phyloP scores from a whole-genome alignment of 2,113 vertebrate genomes.

The Diadophis punctatus region DNA sequence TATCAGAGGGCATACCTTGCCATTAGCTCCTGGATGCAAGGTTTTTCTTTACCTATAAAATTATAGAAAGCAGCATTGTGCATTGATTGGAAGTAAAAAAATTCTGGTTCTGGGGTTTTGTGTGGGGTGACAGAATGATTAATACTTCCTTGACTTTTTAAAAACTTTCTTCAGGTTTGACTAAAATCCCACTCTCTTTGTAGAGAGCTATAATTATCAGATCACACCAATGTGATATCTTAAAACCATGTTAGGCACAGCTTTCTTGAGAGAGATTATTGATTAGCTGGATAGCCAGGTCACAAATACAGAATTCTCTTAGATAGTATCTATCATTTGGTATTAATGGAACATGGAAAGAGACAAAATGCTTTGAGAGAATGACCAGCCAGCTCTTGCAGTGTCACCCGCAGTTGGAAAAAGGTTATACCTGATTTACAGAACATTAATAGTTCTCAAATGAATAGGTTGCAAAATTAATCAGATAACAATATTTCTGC shows the following conservation, averaged over 20 bases:
- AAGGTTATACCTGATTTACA: not conserved
- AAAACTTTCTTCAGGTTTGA: not conserved
- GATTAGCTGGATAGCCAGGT: not conserved
- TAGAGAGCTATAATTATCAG: not conserved
- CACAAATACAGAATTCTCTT: not conserved
- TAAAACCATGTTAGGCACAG: not conserved
- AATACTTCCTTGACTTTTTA: not conserved
- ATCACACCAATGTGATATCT: not conserved
- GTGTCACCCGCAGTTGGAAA: not conserved
- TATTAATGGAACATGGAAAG: not conserved
- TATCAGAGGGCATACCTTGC: not conserved
- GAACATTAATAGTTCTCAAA: not conserved
- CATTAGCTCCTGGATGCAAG: not conserved
- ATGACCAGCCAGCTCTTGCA: not conserved
- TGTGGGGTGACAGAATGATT: not conserved
- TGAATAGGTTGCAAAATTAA: not conserved
- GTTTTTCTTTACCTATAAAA: not conserved
- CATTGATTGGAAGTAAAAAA: not conserved
- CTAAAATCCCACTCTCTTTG: not conserved
- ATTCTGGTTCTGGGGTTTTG: not conserved
- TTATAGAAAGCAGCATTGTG: slow-evolving; percentile 1
- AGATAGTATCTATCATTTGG: not conserved
- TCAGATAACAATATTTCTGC: not conserved
- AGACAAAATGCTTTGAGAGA: not conserved
- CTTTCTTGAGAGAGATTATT: not conserved